Evolutionary conservation across 1,140 invertebrate genomes (phyloP), one percentile per base, ranked within the genome.

Genomic region (Triops longicaudatus): DNA sequence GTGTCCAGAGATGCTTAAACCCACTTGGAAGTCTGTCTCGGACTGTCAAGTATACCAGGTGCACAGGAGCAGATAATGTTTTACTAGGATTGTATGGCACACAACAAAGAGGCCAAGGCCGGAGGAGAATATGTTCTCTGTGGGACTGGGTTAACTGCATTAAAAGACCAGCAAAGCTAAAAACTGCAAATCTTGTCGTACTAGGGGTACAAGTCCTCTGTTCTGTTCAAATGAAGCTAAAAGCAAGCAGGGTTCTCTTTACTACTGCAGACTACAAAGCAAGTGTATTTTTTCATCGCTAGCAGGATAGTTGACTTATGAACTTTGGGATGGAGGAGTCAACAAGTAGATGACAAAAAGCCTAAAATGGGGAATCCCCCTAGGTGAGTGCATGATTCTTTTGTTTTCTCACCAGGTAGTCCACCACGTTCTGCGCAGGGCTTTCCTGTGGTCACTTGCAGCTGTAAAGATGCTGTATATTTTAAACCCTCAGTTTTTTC

Each of bases 401-500:
- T 6, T n/a, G n/a, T 22, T 22, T 63, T 63, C 50, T 22, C 50
- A 63, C 22, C 50, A 63, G 50, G 50, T 63, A 63, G 50, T 22
- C 22, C 50, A 17, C 10, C 50, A 63, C 50, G 50, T 63, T 22
- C 50, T 63, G 50, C n/a, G 10, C 50, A 63, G 31, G 31, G 31
- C 50, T 63, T 63, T 63, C 50, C 50, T 63, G 50, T 17, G 50
- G 17, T n/a, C 50, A n/a, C 22, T 63, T n/a, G 50, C 50, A 63
- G 50, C 14, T 63, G 50, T 63, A 22, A 63, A 63, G 50, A 63
- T 63, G 50, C 50, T 63, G 50, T 63, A 63, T 63, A 63, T 63
- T 17, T 63, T n/a, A 63, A 63, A 63, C 6, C 50, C 50, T 63
- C 10, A 2, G 31, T 37, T 37, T 37, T 37, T 37, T 63, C 17